These are phyloP conservation scores for Polyodon spathula DNA, from an alignment of 2,113 vertebrate species.

Conservation along the genomic window DNA sequence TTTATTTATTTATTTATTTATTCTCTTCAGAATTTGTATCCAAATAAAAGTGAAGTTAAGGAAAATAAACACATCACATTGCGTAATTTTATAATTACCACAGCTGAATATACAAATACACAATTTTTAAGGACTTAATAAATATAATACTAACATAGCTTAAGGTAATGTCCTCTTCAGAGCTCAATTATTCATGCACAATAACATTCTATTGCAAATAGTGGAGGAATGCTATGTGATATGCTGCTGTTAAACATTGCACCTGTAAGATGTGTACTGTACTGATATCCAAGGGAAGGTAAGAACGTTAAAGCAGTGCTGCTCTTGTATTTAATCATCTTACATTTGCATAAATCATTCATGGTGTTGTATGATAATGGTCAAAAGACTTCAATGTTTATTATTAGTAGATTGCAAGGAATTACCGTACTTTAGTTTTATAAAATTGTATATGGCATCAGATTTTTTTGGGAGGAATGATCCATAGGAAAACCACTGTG, in stretches of 20 bases:
- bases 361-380: too few species aligned
- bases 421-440: not conserved
- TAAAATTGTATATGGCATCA: not conserved
- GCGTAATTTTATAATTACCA: too few species aligned
- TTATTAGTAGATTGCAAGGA: not conserved
- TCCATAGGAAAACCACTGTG: not conserved
- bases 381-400: constrained; percentile 9
- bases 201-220: not conserved
- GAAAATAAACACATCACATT: too few species aligned
- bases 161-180: not conserved
- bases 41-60: too few species aligned
- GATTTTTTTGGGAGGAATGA: not conserved
- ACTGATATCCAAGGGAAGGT: constrained; percentile 59
- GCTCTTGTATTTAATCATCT: constrained; percentile 39
- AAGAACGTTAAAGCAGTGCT: constrained; percentile 46
- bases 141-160: too few species aligned
- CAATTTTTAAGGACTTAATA: too few species aligned
- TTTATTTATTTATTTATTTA: too few species aligned
- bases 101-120: too few species aligned
- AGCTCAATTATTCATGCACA: constrained; percentile 3
- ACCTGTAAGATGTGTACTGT: constrained; percentile 47
- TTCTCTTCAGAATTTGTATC: too few species aligned
- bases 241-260: constrained; percentile 19
- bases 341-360: too few species aligned
- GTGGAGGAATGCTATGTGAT: not conserved